phyloP scores from a whole-genome alignment of 2,888 invertebrate genomes.

The Exephanes ischioxanthus region DNA sequence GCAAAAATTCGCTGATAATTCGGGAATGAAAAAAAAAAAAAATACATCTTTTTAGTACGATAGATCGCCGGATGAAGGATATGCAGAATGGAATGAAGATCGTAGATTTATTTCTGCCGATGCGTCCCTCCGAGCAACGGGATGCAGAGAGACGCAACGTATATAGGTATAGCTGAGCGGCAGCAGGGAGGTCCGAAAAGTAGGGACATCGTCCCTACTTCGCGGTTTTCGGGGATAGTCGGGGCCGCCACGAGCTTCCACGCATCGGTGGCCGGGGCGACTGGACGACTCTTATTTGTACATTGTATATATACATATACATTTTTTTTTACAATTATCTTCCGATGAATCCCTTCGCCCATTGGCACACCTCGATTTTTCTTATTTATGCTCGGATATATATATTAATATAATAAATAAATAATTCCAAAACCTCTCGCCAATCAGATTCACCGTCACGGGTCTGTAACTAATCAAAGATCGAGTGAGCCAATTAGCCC shows the following conservation, averaged over 20 bases:
- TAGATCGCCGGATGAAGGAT: background rate
- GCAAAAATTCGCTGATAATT: background rate
- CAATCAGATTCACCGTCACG: background rate
- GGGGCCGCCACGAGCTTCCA: slow-evolving; percentile 8
- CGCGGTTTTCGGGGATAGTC: slow-evolving; percentile 42
- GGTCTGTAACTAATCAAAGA: background rate
- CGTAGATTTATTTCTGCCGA: background rate
- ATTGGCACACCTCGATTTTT: background rate
- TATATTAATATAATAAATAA: background rate
- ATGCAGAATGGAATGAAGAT: background rate
- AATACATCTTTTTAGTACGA: background rate
- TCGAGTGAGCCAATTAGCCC: background rate
- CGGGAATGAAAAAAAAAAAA: background rate
- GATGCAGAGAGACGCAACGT: background rate
- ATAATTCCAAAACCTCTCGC: background rate
- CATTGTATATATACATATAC: background rate
- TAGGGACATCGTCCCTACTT: slow-evolving; percentile 27
- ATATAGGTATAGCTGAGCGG: background rate
- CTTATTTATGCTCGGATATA: too few species aligned
- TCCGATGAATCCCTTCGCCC: background rate
- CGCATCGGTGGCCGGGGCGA: slow-evolving; percentile 10
- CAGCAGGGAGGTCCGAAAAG: slow-evolving; percentile 15
- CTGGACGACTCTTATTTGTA: background rate
- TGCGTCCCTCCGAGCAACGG: background rate
- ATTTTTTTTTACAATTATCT: background rate